These are phyloP conservation scores for Bilobella aurantiaca DNA, from an alignment of 1,140 invertebrate species.

Conservation along the genomic window DNA sequence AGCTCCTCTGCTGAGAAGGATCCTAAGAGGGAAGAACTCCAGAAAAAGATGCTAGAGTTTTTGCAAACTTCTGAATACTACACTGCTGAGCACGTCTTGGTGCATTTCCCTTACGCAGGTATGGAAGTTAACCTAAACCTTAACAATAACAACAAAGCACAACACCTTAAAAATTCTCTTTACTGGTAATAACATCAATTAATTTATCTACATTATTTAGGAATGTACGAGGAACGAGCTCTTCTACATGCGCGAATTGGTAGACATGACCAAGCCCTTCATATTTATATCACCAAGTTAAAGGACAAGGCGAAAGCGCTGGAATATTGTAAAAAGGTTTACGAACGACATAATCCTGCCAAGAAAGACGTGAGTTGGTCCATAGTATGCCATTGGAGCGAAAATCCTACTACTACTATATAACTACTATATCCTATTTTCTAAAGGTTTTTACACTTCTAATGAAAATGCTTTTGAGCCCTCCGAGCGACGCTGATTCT, in stretches of 20 bases:
- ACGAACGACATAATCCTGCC: constrained; percentile 28
- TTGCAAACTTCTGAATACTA: constrained; percentile 73
- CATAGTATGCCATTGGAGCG: background rate
- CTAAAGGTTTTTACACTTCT: constrained; percentile 49
- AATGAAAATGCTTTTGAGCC: constrained; percentile 47
- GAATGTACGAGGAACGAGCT: constrained; percentile 82
- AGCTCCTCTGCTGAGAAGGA: constrained; percentile 43
- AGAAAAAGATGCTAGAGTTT: constrained; percentile 71
- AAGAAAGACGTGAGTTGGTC: background rate
- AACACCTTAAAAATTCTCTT: background rate
- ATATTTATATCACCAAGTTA: constrained; percentile 75
- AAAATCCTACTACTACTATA: constrained; percentile 3
- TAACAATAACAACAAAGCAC: background rate
- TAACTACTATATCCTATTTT: constrained; percentile 7
- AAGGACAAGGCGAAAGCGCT: constrained; percentile 71
- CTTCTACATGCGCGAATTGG: constrained; percentile 79
- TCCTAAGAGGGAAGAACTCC: constrained; percentile 51
- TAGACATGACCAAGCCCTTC: constrained; percentile 77
- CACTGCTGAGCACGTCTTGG: constrained; percentile 72
- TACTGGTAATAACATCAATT: constrained; percentile 11
- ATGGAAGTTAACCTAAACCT: too few species aligned
- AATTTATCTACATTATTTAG: constrained; percentile 38
- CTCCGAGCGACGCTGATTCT: constrained; percentile 44
- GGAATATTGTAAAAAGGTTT: constrained; percentile 67
- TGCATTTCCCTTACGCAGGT: constrained; percentile 75